phyloP scores from a whole-genome alignment of 2,113 vertebrate genomes.

The Parotia lawesii region DNA sequence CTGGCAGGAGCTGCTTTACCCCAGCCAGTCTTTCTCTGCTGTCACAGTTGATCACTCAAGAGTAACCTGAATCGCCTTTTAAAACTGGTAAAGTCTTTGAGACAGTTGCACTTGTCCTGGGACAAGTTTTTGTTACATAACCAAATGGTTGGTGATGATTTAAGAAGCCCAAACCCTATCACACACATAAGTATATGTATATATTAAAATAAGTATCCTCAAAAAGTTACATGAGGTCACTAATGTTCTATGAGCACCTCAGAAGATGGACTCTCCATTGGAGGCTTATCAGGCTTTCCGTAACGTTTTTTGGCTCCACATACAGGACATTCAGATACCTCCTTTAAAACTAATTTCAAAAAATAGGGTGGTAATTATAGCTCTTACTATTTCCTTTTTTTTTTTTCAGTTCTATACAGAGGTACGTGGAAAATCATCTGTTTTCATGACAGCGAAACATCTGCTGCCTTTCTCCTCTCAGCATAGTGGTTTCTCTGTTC shows the following conservation, averaged over 20 bases:
- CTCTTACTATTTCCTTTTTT: not conserved
- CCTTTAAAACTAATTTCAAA: not conserved
- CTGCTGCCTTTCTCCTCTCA: not conserved
- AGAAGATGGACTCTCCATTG: not conserved
- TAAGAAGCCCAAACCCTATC: not conserved
- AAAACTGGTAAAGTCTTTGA: not conserved
- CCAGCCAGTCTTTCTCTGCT: not conserved
- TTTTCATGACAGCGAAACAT: not conserved
- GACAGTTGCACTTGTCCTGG: not conserved
- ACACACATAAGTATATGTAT: not conserved
- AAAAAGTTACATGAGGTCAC: not conserved
- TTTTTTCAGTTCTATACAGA: not conserved
- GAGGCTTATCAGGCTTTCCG: not conserved
- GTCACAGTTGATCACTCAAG: not conserved
- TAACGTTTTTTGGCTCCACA: not conserved
- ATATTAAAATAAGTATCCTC: not conserved
- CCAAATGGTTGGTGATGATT: not conserved
- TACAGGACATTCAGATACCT: not conserved
- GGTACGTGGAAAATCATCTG: not conserved
- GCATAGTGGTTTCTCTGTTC: not conserved
- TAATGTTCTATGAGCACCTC: not conserved
- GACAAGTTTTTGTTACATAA: not conserved
- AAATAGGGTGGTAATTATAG: not conserved
- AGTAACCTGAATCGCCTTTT: not conserved
- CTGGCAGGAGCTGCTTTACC: not conserved